These are phyloP conservation scores for Homarus gammarus DNA, from an alignment of 2,888 invertebrate species.

Conservation along the genomic window DNA sequence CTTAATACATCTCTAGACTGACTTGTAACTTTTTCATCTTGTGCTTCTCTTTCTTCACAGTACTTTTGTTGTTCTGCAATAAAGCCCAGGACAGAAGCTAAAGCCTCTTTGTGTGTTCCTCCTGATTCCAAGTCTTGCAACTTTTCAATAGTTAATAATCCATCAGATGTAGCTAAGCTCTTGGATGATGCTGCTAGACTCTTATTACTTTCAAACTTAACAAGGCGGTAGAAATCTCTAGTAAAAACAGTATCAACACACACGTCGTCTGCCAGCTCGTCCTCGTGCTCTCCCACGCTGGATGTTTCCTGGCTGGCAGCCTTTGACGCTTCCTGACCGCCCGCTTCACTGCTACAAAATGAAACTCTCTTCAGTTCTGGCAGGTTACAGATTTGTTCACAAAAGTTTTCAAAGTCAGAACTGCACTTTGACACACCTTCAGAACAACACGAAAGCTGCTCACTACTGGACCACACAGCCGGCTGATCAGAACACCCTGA, in stretches of 20 bases:
- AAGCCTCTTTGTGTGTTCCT: conserved; percentile 80
- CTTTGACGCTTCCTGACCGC: conserved; percentile 76
- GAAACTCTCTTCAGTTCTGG: conserved; percentile 72
- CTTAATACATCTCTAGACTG: conserved; percentile 45
- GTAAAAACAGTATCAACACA: conserved; percentile 83
- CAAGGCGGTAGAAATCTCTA: conserved; percentile 88
- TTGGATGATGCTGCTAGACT: conserved; percentile 86
- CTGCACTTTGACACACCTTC: conserved; percentile 72
- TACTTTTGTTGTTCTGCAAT: conserved; percentile 89
- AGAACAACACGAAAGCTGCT: conserved; percentile 74
- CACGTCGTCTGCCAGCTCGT: conserved; percentile 72
- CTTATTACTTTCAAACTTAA: conserved; percentile 89
- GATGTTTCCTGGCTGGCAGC: conserved; percentile 62
- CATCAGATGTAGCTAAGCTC: conserved; percentile 78
- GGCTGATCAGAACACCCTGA: conserved; percentile 71
- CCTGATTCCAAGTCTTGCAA: conserved; percentile 68
- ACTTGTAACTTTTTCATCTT: conserved; percentile 79
- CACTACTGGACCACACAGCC: conserved; percentile 75
- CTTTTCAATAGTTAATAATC: conserved; percentile 77
- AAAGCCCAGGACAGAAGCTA: conserved; percentile 87
- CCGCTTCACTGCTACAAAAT: conserved; percentile 79
- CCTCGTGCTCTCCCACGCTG: conserved; percentile 62
- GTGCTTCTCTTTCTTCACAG: conserved; percentile 83
- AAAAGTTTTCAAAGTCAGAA: conserved; percentile 74
- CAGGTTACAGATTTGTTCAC: conserved; percentile 72